Percentiles rank a stretch among this genome's conserved stretches.
Evolutionary conservation across 1,140 invertebrate genomes (phyloP).

Genomic region (Grapholita molesta): DNA sequence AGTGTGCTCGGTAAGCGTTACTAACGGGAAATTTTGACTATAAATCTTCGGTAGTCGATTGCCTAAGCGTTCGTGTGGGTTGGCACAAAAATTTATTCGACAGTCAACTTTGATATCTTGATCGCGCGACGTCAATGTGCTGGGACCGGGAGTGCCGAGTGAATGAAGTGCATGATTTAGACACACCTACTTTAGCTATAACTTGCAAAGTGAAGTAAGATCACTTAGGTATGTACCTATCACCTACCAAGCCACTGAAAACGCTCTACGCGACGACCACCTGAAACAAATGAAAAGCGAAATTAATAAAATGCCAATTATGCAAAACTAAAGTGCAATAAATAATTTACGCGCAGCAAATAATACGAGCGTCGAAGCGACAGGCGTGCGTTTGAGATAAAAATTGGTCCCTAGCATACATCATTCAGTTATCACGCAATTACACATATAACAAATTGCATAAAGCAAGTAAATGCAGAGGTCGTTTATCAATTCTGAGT

Average conservation of each 20-base stretch:
- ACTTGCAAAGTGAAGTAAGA: not conserved
- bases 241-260: conserved; percentile 60
- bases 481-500: conserved; percentile 6
- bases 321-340: conserved; percentile 47
- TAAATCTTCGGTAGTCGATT: conserved; percentile 75
- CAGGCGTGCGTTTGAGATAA: conserved; percentile 13
- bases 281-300: conserved; percentile 79
- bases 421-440: conserved; percentile 14
- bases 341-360: conserved; percentile 26
- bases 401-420: conserved; percentile 11
- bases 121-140: conserved; percentile 56
- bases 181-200: conserved; percentile 2
- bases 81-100: conserved; percentile 71
- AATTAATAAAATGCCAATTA: conserved; percentile 78
- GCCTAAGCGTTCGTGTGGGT: conserved; percentile 74
- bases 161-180: conserved; percentile 30
- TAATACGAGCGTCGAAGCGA: conserved; percentile 15
- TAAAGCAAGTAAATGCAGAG: conserved; percentile 14
- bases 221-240: conserved; percentile 26
- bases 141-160: conserved; percentile 33
- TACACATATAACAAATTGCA: conserved; percentile 12
- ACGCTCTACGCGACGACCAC: conserved; percentile 65
- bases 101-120: conserved; percentile 70
- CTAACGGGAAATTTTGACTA: conserved; percentile 77
- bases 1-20: conserved; percentile 74